Evolutionary conservation across 2,888 invertebrate species (phyloP).

Genomic region (Ashinkailepas kermadecensis): DNA sequence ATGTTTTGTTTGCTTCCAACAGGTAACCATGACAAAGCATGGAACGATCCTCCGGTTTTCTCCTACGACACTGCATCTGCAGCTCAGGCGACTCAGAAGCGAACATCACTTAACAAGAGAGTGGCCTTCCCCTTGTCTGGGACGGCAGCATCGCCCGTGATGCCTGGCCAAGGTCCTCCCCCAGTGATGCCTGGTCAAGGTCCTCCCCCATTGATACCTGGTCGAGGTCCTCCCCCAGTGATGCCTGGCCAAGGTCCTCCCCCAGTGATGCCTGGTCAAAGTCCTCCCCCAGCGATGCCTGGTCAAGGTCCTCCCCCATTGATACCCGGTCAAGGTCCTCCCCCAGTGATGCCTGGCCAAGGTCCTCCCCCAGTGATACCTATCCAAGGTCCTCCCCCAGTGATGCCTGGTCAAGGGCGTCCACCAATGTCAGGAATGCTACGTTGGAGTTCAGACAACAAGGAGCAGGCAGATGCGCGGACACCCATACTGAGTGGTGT

Average conservation of each 20-base stretch:
- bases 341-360: background rate
- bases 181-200: background rate
- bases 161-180: background rate
- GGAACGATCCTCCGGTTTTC: background rate
- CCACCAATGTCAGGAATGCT: too few species aligned
- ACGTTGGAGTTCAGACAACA: too few species aligned
- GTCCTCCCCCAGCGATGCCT: background rate
- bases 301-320: background rate
- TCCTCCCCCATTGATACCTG: background rate
- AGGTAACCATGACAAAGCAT: conserved; percentile 9
- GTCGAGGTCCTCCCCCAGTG: background rate
- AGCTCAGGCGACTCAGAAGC: background rate
- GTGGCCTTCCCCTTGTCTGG: background rate
- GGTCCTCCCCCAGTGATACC: background rate
- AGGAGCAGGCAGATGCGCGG: too few species aligned
- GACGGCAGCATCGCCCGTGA: background rate
- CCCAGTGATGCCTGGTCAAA: background rate
- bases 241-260: background rate
- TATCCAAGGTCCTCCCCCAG: background rate
- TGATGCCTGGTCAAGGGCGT: background rate
- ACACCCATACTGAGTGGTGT: background rate
- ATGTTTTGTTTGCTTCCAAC: background rate
- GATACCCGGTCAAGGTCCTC: background rate
- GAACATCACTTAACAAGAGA: background rate
- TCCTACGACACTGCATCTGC: background rate